phyloP scores from a whole-genome alignment of 92 coral and sea anemone species.

The Siderastrea radians region DNA sequence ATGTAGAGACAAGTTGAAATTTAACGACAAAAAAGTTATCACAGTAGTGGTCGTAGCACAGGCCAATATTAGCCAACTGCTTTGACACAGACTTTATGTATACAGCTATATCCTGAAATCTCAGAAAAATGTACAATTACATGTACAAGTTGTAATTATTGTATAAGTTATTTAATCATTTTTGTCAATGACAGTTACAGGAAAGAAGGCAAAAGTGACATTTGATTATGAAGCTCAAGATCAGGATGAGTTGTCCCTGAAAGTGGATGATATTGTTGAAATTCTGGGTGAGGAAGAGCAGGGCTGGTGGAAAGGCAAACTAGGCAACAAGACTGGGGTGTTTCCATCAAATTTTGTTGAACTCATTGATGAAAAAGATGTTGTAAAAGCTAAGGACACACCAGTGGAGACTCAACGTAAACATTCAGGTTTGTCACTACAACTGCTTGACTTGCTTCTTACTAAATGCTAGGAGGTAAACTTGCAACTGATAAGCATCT shows the following conservation, averaged over 20 bases:
- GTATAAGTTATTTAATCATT: background rate
- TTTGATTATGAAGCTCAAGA: conserved; percentile 90
- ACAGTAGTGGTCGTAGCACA: too few relatives aligned
- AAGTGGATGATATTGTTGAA: conserved; percentile 72
- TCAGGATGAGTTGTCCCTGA: conserved; percentile 83
- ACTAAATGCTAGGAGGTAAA: background rate
- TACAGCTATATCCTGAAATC: too few relatives aligned
- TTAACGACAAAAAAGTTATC: too few relatives aligned
- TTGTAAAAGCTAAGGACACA: background rate
- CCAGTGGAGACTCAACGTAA: conserved; percentile 4
- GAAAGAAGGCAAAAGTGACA: conserved; percentile 84
- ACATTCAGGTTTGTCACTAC: background rate
- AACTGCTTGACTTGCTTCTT: background rate
- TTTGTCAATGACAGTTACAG: conserved; percentile 44
- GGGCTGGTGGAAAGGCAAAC: conserved; percentile 96
- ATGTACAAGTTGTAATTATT: background rate
- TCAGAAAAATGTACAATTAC: background rate
- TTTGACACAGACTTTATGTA: too few relatives aligned
- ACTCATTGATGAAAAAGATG: conserved; percentile 63
- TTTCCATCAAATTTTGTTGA: conserved; percentile 96
- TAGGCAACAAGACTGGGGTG: conserved; percentile 75
- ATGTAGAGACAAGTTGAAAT: too few relatives aligned
- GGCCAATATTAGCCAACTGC: too few relatives aligned
- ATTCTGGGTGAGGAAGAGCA: conserved; percentile 81
- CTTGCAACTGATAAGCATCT: background rate